phyloP scores from a whole-genome alignment of 2,888 invertebrate species.

The Watsonalla binaria region DNA sequence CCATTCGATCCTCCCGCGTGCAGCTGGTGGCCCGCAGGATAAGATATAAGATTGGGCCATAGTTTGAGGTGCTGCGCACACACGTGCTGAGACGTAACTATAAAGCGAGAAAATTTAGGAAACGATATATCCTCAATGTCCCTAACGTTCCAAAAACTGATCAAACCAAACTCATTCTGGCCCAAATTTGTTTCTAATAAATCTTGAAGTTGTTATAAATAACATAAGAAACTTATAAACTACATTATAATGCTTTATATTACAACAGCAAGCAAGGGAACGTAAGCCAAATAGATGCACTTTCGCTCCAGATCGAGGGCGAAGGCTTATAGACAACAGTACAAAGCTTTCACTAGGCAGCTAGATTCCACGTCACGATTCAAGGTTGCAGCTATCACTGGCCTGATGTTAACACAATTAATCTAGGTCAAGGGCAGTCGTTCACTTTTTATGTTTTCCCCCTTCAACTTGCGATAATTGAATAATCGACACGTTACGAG shows the following conservation, averaged over 20 bases:
- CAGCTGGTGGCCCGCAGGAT: no score
- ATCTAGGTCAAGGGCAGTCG: conserved; percentile 68
- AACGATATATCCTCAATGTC: no score
- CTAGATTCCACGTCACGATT: conserved; percentile 73
- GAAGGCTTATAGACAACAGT: conserved; percentile 50
- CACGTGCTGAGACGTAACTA: no score
- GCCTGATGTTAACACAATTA: conserved; percentile 53
- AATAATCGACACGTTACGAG: conserved; percentile 43
- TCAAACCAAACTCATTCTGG: no score
- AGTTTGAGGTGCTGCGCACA: no score
- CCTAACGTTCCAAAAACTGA: no score
- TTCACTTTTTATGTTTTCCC: conserved; percentile 64
- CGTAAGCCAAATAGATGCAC: conserved; percentile 20
- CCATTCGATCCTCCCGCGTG: no score
- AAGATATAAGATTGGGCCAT: no score
- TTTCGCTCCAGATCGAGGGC: conserved; percentile 52
- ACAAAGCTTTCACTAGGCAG: conserved; percentile 67
- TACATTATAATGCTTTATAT: neutral
- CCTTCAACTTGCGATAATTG: conserved; percentile 54
- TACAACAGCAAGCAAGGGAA: conserved; percentile 3
- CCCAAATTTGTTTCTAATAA: no score
- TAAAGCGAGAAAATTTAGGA: no score
- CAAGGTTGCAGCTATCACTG: conserved; percentile 67
- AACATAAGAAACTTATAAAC: no score
- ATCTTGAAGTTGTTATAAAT: no score